Conservation (phyloP, 2,888 invertebrate species). For the Rhagonycha fulva region DNA sequence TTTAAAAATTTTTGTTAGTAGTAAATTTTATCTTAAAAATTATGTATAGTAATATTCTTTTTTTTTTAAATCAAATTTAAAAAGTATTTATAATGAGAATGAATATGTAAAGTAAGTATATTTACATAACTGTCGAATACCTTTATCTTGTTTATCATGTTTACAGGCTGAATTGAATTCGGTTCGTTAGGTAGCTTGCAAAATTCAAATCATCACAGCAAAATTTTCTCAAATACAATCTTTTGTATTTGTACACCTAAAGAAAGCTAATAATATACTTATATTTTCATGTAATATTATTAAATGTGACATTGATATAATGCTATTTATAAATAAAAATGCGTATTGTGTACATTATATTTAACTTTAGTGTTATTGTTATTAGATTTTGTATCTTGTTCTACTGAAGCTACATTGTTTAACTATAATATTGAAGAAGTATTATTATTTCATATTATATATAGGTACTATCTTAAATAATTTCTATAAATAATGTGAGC, state of each 20-base stretch:
- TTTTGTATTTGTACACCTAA: background rate
- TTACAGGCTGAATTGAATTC: constrained; percentile 31
- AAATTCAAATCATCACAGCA: constrained; percentile 22
- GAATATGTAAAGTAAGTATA: constrained; percentile 41
- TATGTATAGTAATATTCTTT: background rate
- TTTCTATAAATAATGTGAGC: no score
- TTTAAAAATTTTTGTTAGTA: background rate
- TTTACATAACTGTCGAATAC: constrained; percentile 35
- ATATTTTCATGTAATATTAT: background rate
- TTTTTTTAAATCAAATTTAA: background rate
- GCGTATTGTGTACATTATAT: background rate
- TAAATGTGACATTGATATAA: background rate
- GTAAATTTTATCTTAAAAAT: background rate
- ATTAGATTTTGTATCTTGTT: background rate
- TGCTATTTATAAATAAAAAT: background rate
- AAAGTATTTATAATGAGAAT: constrained; percentile 35
- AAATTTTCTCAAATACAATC: constrained; percentile 4
- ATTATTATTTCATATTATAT: no score
- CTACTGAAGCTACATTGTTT: no score
- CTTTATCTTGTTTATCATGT: constrained; percentile 33
- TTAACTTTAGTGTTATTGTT: background rate
- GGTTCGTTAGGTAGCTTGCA: constrained; percentile 30
- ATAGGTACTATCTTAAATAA: no score
- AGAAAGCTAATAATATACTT: background rate
- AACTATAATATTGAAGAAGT: no score